Conservation (phyloP, 2,888 invertebrate species). For the Tenthredo livida region DNA sequence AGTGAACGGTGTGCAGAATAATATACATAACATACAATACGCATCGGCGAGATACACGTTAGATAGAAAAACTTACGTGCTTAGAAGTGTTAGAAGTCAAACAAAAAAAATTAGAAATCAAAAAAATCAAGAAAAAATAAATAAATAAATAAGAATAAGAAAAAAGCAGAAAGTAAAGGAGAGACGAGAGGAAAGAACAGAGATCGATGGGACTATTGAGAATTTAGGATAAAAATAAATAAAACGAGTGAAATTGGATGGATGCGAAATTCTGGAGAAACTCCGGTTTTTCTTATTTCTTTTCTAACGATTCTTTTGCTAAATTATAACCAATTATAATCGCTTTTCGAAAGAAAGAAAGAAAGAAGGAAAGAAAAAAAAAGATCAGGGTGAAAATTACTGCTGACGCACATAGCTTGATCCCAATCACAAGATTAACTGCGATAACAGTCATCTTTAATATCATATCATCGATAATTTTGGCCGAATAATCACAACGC, state of each 20-base stretch:
- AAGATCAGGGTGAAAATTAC: not conserved
- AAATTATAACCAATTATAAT: not conserved
- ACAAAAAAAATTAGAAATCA: not conserved
- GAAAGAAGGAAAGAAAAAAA: not conserved
- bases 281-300: not conserved
- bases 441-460: not conserved
- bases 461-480: not conserved
- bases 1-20: no score
- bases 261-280: not conserved
- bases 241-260: not conserved
- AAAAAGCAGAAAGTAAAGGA: constrained; percentile 10
- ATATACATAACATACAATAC: no score
- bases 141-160: not conserved
- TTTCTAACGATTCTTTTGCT: not conserved
- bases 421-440: not conserved
- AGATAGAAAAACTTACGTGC: constrained; percentile 4
- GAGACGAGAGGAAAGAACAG: not conserved
- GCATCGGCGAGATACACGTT: not conserved
- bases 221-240: constrained; percentile 10
- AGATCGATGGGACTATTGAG: constrained; percentile 33
- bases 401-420: not conserved
- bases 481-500: not conserved
- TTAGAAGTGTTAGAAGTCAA: not conserved
- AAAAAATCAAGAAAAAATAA: not conserved
- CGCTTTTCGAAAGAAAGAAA: not conserved